These are phyloP conservation scores for Plestiodon gilberti DNA, from an alignment of 2,113 vertebrate species.

Conservation along the genomic window DNA sequence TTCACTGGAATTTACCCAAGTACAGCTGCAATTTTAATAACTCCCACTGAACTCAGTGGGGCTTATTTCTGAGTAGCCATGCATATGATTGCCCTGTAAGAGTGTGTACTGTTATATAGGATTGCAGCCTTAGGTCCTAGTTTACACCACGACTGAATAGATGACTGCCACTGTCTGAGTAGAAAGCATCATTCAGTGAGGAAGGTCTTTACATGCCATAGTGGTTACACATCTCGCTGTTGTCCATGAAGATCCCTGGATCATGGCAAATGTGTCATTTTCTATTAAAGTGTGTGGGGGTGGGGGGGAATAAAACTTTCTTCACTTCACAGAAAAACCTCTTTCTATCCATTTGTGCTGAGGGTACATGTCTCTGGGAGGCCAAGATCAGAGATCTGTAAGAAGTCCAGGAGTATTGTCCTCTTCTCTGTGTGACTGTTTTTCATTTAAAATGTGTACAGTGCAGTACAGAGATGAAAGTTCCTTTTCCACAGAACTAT, in stretches of 20 bases:
- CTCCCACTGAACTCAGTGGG: not conserved
- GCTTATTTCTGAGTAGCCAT: too few relatives aligned
- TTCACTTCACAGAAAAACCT: not conserved
- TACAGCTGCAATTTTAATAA: too few relatives aligned
- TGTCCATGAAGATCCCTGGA: not conserved
- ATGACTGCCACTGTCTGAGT: too few relatives aligned
- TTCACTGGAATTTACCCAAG: too few relatives aligned
- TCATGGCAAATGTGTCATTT: not conserved
- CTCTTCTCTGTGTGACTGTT: not conserved
- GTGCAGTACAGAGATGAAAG: constrained; percentile 32
- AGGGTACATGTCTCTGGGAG: not conserved
- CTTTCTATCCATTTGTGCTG: not conserved
- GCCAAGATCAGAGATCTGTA: constrained; percentile 3
- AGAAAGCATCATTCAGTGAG: not conserved
- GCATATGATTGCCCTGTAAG: too few relatives aligned
- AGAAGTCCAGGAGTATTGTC: not conserved
- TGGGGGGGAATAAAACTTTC: not conserved
- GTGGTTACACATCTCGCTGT: not conserved
- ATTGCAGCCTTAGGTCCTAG: not conserved
- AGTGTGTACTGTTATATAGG: not conserved
- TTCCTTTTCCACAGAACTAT: constrained; percentile 18
- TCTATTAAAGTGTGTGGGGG: not conserved
- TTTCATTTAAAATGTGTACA: constrained; percentile 35
- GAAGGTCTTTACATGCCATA: not conserved
- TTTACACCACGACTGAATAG: not conserved